Percentiles rank a stretch among this genome's conserved stretches.
These are phyloP conservation scores for Ardeotis arabs DNA, from an alignment of 2,113 vertebrate genomes.

Conservation along the genomic window DNA sequence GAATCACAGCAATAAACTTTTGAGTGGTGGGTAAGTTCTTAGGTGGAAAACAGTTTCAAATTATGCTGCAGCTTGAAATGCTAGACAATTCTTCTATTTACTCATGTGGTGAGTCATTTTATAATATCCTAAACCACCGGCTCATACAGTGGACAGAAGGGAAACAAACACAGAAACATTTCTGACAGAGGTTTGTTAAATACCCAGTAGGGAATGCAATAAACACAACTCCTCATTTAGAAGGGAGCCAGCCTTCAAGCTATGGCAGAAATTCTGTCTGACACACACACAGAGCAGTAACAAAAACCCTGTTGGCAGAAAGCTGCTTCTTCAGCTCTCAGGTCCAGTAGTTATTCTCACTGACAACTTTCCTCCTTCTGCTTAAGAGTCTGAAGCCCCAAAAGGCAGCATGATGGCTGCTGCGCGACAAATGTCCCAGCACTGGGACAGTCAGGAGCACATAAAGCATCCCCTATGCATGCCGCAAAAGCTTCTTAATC, in stretches of 20 bases:
- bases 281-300: background rate
- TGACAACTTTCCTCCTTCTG: background rate
- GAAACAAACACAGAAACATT: background rate
- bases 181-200: background rate
- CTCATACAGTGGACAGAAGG: background rate
- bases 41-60: background rate
- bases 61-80: background rate
- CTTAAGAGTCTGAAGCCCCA: background rate
- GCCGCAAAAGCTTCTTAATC: background rate
- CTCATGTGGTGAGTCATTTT: background rate
- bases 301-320: background rate
- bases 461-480: background rate
- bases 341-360: background rate
- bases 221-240: background rate
- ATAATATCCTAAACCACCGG: background rate
- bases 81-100: background rate
- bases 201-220: background rate
- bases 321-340: background rate
- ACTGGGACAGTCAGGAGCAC: background rate
- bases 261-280: background rate
- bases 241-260: background rate
- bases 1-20: background rate
- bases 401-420: background rate
- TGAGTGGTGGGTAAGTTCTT: background rate
- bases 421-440: background rate